Evolutionary conservation across 1,140 invertebrate genomes (phyloP).

Genomic region (Doryteuthis pealeii): DNA sequence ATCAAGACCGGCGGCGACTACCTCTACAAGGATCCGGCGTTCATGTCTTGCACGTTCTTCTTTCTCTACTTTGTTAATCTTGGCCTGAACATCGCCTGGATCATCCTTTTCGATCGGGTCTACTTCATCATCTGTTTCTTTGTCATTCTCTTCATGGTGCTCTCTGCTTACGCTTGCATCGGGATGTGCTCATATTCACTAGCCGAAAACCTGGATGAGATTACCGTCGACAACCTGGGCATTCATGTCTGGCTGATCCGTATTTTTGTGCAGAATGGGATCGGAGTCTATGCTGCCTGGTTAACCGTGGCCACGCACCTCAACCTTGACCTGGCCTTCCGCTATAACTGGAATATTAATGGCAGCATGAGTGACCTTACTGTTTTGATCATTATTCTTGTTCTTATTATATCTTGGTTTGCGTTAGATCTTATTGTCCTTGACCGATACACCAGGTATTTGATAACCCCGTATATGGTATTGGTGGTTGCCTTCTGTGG

Average conservation of each 20-base stretch:
- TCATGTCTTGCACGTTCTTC: conserved; percentile 38
- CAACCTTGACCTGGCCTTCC: conserved; percentile 40
- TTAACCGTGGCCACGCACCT: conserved; percentile 49
- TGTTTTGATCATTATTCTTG: conserved; percentile 34
- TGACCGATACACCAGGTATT: conserved; percentile 47
- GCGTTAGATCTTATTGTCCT: conserved; percentile 39
- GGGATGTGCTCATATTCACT: conserved; percentile 34
- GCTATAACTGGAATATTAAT: conserved; percentile 24
- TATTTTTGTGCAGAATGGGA: conserved; percentile 52
- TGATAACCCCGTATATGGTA: conserved; percentile 47
- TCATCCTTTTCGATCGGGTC: conserved; percentile 48
- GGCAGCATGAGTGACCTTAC: conserved; percentile 25
- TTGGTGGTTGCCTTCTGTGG: conserved; percentile 45
- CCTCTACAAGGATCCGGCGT: conserved; percentile 33
- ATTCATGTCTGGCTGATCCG: conserved; percentile 44
- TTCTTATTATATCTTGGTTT: conserved; percentile 35
- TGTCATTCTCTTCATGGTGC: conserved; percentile 33
- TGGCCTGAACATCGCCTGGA: conserved; percentile 46
- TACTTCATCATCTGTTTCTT: conserved; percentile 30
- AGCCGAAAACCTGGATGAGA: conserved; percentile 12
- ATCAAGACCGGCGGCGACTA: conserved; percentile 28
- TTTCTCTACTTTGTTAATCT: conserved; percentile 35
- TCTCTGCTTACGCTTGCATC: conserved; percentile 42
- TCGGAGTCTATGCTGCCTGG: conserved; percentile 55
- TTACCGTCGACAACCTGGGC: conserved; percentile 26